Conservation (phyloP, 2,113 vertebrate genomes). For the Grammomys surdaster region DNA sequence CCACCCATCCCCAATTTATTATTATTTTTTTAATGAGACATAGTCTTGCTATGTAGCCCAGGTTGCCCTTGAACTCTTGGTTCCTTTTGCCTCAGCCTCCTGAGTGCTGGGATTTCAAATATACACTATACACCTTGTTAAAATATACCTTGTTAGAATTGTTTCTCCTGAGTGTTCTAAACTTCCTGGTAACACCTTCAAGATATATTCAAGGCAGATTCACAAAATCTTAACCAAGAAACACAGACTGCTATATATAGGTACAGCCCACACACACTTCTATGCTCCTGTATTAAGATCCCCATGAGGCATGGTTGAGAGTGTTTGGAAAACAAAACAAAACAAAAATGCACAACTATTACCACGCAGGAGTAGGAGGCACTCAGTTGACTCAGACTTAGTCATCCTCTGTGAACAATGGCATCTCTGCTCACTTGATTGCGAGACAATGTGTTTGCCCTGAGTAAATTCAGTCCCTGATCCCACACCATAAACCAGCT, state of each 20-base stretch:
- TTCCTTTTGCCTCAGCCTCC: neutral
- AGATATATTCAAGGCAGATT: neutral
- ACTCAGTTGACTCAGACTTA: conserved; percentile 9
- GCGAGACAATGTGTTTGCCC: neutral
- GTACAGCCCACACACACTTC: neutral
- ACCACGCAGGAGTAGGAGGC: neutral
- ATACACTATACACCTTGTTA: neutral
- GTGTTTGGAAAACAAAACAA: neutral
- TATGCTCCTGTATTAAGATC: conserved; percentile 16
- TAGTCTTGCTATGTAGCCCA: too few relatives aligned
- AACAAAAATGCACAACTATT: neutral
- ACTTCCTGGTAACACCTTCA: neutral
- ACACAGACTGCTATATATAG: neutral
- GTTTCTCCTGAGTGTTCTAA: neutral
- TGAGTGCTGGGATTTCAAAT: neutral
- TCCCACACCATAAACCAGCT: neutral
- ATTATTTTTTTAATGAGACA: neutral
- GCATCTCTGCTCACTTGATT: neutral
- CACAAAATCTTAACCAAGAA: conserved; percentile 27
- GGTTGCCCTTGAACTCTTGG: neutral
- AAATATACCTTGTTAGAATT: neutral
- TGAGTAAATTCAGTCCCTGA: neutral
- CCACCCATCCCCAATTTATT: neutral
- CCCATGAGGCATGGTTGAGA: neutral
- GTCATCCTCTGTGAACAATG: neutral